Evolutionary conservation across 2,888 invertebrate species (phyloP).

Genomic region (Leucozona laternaria): DNA sequence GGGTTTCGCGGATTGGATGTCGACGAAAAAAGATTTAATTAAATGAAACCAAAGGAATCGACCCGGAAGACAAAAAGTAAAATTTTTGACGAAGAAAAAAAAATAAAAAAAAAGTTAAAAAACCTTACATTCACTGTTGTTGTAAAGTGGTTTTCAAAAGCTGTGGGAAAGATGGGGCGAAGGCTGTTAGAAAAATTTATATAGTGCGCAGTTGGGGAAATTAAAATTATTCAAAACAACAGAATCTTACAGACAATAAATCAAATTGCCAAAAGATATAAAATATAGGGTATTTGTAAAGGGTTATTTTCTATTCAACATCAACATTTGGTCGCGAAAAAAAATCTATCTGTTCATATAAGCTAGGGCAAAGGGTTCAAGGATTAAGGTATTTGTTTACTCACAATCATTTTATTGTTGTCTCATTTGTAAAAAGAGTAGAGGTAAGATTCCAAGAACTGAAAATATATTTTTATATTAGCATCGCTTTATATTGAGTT

Average conservation of each 20-base stretch:
- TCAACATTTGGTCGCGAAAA: not conserved
- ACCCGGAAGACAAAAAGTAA: conserved; percentile 69
- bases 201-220: conserved; percentile 35
- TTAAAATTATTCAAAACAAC: conserved; percentile 72
- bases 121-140: conserved; percentile 50
- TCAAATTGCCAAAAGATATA: conserved; percentile 53
- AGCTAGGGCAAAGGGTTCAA: conserved; percentile 8
- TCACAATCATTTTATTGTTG: not conserved
- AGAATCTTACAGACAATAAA: conserved; percentile 67
- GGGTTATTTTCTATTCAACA: conserved; percentile 50
- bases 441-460: not conserved
- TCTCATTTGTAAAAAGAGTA: not conserved
- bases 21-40: conserved; percentile 67
- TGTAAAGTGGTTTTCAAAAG: conserved; percentile 20
- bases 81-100: conserved; percentile 29
- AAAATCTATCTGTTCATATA: conserved; percentile 2
- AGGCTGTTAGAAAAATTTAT: conserved; percentile 5
- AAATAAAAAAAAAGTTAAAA: conserved; percentile 41
- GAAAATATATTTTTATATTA: too few species aligned
- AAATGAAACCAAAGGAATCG: conserved; percentile 74
- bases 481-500: not conserved
- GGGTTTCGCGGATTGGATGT: conserved; percentile 55
- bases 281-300: conserved; percentile 32
- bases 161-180: conserved; percentile 1
- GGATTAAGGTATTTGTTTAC: conserved; percentile 13